Base-by-base conservation (phyloP, 2,797 vertebrate genomes). In the Smutsia gigantea region DNA sequence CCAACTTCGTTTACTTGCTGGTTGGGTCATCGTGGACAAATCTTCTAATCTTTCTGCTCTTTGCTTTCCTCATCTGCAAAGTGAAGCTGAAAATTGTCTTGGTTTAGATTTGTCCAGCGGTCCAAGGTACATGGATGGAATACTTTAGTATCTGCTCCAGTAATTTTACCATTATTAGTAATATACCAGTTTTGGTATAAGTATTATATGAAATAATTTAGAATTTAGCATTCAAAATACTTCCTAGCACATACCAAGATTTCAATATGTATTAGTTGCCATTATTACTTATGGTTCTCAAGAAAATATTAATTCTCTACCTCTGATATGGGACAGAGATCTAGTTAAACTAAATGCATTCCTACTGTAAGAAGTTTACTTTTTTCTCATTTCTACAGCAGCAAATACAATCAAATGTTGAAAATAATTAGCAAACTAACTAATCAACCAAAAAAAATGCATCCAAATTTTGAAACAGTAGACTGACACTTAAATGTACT, bases 11-110 rank as follows among this genome's bases (percentile, higher is more conserved):
- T 46, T 55, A 15, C 55, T 77, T 63, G n/a, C n/a, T 53, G 37
- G 8, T 14, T 87, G 39, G 53, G 27, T 77, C 61, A 63, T 17
- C 42, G 71, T 66, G 10, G 49, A 34, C 66, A 90, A 71, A 71
- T 90, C 34, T 25, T 90, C 34, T 25, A 87, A 53, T 46, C 5
- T 29, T 86, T 83, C 51, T 61, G 53, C 49, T 57, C 27, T 93
- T 96, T 53, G 31, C 42, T 86, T 95, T 93, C 21, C 31, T 78
- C 23, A 23, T 88, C 31, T 84, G 29, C 23, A 96, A 92, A 95
- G 68, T 25, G 21, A 66, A 84, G 64, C 66, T 64, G 71, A 59
- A 82, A 53, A 53, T 42, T 72, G 34, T 64, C 59, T 93, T 68
- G 18, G 11, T 95, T 95, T 96, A 55, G 14, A 69, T 86, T 90